A percentile compares a stretch with the other conserved stretches of the same genome.
Conservation (phyloP, 2,113 vertebrate genomes). For the Eptesicus fuscus region DNA sequence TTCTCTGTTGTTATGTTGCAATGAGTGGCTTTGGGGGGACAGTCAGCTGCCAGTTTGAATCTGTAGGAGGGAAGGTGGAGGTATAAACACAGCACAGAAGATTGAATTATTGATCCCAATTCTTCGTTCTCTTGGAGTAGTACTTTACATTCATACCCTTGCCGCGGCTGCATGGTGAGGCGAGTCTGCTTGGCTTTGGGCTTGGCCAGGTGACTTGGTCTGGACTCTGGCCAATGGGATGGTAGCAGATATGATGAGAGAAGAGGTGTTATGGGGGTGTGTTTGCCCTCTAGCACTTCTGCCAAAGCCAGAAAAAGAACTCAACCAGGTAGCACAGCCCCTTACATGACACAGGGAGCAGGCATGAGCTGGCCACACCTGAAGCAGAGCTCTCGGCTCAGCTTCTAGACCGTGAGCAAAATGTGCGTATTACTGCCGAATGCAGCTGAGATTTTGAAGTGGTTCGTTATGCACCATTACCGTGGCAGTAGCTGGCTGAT, state of each 20-base stretch:
- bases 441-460: not conserved
- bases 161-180: not conserved
- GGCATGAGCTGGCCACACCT: not conserved
- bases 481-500: not conserved
- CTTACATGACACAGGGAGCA: not conserved
- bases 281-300: not conserved
- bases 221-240: not conserved
- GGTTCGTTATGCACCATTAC: not conserved
- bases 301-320: not conserved
- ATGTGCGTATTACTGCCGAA: rapidly evolving
- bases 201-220: not conserved
- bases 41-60: not conserved
- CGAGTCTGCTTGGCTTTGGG: not conserved
- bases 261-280: too few relatives aligned
- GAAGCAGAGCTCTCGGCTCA: not conserved
- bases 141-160: not conserved
- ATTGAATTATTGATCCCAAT: not conserved
- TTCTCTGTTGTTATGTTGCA: not conserved
- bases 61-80: not conserved
- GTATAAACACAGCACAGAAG: rapidly evolving
- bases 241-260: not conserved
- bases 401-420: not conserved
- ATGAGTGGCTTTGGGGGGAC: not conserved
- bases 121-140: not conserved
- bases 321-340: not conserved